Evolutionary conservation across 2,888 invertebrate genomes (phyloP).

Genomic region (Spodoptera littoralis): DNA sequence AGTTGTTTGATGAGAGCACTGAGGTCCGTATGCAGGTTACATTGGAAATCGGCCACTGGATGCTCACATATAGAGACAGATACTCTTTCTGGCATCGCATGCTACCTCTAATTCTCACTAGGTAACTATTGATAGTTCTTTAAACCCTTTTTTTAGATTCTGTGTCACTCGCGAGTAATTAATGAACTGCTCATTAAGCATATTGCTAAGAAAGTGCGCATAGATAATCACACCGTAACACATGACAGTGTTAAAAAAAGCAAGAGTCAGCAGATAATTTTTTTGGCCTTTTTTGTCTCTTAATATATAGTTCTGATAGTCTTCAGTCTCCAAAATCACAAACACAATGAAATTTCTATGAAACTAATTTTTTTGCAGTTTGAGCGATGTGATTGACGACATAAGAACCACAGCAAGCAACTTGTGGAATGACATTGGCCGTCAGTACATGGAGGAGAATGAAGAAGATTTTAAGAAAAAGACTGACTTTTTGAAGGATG

Average conservation of each 20-base stretch:
- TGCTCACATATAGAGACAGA: constrained; percentile 93
- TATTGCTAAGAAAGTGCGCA: too few relatives aligned
- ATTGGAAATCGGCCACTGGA: constrained; percentile 93
- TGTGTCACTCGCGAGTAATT: too few relatives aligned
- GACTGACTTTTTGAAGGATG: constrained; percentile 92
- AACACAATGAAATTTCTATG: too few relatives aligned
- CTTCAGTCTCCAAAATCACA: too few relatives aligned
- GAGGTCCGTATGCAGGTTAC: constrained; percentile 94
- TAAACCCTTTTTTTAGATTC: too few relatives aligned
- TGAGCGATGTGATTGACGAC: constrained; percentile 94
- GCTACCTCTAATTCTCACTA: constrained; percentile 94
- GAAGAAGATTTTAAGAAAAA: constrained; percentile 95
- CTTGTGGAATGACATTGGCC: constrained; percentile 93
- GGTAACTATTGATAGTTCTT: constrained; percentile 80
- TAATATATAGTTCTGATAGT: too few relatives aligned
- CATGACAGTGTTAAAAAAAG: too few relatives aligned
- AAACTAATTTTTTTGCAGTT: constrained; percentile 72
- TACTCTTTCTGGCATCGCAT: constrained; percentile 97
- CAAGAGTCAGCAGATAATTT: too few relatives aligned
- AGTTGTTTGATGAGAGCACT: constrained; percentile 95
- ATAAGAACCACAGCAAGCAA: constrained; percentile 90
- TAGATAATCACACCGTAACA: too few relatives aligned
- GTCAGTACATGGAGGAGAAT: constrained; percentile 95
- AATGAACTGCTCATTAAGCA: too few relatives aligned
- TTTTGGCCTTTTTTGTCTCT: too few relatives aligned